Conservation (phyloP, 2,797 vertebrate genomes). For the Setipinna tenuifilis region DNA sequence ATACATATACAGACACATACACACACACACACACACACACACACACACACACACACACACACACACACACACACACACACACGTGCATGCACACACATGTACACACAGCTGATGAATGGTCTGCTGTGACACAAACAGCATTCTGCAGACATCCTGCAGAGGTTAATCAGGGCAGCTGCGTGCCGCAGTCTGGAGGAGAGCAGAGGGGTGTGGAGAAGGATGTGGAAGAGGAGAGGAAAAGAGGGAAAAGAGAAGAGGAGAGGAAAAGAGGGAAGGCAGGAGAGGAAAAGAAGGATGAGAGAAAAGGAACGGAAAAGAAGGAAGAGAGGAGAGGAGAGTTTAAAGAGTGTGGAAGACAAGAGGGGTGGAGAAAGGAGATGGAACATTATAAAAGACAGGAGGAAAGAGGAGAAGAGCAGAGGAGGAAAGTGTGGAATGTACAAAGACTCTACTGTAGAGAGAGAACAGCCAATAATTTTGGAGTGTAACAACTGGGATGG, state of each 20-base stretch:
- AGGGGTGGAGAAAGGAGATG: neutral
- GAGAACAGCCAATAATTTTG: too few species aligned
- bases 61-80: neutral
- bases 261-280: neutral
- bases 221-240: neutral
- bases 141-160: neutral
- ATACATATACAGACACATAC: too few species aligned
- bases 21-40: neutral
- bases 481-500: too few species aligned
- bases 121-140: slow-evolving; percentile 11
- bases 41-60: neutral
- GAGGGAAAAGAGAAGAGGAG: neutral
- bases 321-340: neutral
- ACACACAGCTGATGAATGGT: neutral
- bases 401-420: neutral
- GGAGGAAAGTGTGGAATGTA: too few species aligned
- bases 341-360: neutral
- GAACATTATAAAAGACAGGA: too few species aligned
- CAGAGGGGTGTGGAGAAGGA: too few species aligned
- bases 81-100: neutral
- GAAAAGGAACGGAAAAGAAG: neutral
- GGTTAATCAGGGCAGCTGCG: slow-evolving; percentile 34
- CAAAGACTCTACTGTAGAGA: too few species aligned
- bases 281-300: neutral
- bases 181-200: slow-evolving; percentile 28